Conservation (phyloP, 2,113 vertebrate genomes). For the Myrmecobius fasciatus region DNA sequence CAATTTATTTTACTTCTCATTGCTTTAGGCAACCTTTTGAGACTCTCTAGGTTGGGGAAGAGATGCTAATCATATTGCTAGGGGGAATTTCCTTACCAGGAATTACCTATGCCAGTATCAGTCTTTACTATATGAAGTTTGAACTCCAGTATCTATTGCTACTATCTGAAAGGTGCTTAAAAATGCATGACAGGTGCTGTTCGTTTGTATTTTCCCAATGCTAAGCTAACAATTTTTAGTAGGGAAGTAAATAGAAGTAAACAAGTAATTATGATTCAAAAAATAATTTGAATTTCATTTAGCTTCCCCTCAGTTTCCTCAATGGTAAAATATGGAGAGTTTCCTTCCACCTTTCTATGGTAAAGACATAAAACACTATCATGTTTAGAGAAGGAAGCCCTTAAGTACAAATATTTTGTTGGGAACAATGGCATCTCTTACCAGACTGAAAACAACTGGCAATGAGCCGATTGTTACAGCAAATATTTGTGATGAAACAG, state of each 20-base stretch:
- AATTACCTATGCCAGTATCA: too few species aligned
- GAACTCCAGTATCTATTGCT: too few species aligned
- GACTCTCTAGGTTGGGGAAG: neutral
- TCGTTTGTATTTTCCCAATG: neutral
- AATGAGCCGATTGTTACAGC: neutral
- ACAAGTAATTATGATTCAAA: neutral
- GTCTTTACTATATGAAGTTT: too few species aligned
- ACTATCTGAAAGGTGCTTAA: neutral
- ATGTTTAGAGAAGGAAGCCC: neutral
- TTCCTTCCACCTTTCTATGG: neutral
- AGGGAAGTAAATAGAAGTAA: neutral
- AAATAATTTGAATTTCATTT: neutral
- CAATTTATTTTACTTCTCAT: neutral
- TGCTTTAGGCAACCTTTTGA: neutral
- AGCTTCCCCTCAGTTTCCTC: neutral
- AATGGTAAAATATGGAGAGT: neutral
- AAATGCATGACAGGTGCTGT: neutral
- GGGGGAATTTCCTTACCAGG: neutral
- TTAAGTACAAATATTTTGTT: neutral
- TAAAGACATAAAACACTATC: neutral
- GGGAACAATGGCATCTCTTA: neutral
- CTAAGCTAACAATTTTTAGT: neutral
- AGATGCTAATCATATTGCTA: neutral
- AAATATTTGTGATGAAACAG: neutral
- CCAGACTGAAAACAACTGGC: neutral